These are phyloP conservation scores for Coelopa pilipes DNA, from an alignment of 2,888 invertebrate genomes.

Conservation along the genomic window DNA sequence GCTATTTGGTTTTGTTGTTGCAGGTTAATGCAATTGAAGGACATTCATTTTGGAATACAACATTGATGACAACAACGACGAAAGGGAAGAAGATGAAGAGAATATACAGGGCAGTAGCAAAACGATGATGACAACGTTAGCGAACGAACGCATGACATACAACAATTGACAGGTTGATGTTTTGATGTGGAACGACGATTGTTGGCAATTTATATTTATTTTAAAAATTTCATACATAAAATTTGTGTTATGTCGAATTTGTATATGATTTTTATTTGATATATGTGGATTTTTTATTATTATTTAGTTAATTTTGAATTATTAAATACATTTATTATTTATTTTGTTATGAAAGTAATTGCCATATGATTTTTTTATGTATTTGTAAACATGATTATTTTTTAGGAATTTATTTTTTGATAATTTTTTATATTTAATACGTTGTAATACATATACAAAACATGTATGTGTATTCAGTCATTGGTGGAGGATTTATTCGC, in stretches of 20 bases:
- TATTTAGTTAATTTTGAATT: not conserved
- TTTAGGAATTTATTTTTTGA: too few relatives aligned
- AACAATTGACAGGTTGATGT: not conserved
- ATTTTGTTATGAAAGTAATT: too few relatives aligned
- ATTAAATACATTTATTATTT: too few relatives aligned
- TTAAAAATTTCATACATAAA: not conserved
- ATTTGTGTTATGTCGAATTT: not conserved
- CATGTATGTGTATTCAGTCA: conserved; percentile 58
- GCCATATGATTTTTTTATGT: too few relatives aligned
- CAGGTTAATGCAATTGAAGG: conserved; percentile 15
- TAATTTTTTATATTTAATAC: not conserved
- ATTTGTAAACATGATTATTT: too few relatives aligned
- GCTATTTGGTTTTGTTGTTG: not conserved
- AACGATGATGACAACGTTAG: not conserved
- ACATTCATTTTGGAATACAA: too few relatives aligned
- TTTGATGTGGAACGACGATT: not conserved
- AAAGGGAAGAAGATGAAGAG: too few relatives aligned
- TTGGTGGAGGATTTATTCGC: conserved; percentile 59
- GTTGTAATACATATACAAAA: conserved; percentile 39
- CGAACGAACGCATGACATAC: conserved; percentile 7
- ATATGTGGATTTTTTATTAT: not conserved
- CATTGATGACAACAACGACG: too few relatives aligned
- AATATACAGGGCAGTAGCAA: not conserved
- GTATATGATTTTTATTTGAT: not conserved
- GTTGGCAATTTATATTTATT: not conserved